These are phyloP conservation scores for Coendou prehensilis DNA, from an alignment of 2,797 vertebrate genomes.

Conservation along the genomic window DNA sequence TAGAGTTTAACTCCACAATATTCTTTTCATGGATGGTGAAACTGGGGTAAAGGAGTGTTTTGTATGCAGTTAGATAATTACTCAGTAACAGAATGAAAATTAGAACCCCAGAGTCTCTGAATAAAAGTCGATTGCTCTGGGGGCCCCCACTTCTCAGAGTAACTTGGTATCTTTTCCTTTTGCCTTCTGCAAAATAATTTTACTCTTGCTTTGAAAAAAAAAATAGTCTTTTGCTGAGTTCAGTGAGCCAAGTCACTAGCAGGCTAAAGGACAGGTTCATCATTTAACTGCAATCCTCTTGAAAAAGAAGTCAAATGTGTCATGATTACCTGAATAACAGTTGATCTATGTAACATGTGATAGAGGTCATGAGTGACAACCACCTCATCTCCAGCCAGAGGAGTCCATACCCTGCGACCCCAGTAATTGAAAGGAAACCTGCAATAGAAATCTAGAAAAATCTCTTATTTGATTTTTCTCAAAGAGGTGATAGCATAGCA, in stretches of 20 bases:
- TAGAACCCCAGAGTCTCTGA: background rate
- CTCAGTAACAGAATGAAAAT: background rate
- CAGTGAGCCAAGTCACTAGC: conserved; percentile 42
- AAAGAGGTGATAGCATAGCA: background rate
- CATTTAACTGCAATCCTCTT: background rate
- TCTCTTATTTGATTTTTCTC: conserved; percentile 47
- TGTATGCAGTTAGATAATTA: background rate
- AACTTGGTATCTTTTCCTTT: background rate
- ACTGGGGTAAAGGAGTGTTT: background rate
- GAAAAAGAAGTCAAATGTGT: conserved; percentile 32
- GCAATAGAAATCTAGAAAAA: background rate
- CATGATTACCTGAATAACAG: background rate
- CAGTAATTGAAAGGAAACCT: background rate
- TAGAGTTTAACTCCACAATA: background rate
- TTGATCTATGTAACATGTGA: background rate
- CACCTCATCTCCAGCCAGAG: background rate
- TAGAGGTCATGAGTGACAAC: background rate
- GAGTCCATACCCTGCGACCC: no score
- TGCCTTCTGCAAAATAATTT: background rate
- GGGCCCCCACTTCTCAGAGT: background rate
- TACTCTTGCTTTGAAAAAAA: background rate
- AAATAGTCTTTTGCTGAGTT: background rate
- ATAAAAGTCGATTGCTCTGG: background rate
- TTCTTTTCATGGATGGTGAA: background rate
- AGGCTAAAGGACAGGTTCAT: background rate